These are phyloP conservation scores for Dorcus parallelipipedus DNA, from an alignment of 2,888 invertebrate genomes.

Conservation along the genomic window DNA sequence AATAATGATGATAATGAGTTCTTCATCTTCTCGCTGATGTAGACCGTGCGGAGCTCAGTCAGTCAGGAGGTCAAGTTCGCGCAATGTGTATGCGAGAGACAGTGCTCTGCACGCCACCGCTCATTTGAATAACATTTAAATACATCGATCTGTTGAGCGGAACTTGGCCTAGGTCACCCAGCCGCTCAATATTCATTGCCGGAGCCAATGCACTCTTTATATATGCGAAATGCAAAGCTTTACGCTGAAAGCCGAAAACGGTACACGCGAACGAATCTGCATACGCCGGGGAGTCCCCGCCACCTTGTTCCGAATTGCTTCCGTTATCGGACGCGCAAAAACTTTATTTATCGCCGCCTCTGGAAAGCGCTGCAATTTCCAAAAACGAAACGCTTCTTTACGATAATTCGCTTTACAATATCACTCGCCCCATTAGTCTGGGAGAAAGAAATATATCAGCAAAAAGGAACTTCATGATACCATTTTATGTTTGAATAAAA, in stretches of 20 bases:
- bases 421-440: no score
- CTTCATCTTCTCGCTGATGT: conserved; percentile 1
- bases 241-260: conserved; percentile 2
- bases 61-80: conserved; percentile 34
- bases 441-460: no score
- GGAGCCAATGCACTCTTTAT: conserved; percentile 28
- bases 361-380: no score
- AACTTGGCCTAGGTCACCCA: conserved; percentile 36
- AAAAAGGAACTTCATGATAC: no score
- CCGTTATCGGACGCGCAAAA: no score
- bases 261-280: background rate
- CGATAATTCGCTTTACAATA: no score
- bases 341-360: no score
- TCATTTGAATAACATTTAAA: conserved; percentile 39
- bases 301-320: background rate
- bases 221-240: conserved; percentile 16
- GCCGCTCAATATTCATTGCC: conserved; percentile 28
- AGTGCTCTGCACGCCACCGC: conserved; percentile 30
- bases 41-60: conserved; percentile 20
- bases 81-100: conserved; percentile 26
- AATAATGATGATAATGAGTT: background rate
- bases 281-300: background rate
- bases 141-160: conserved; percentile 33
- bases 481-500: no score
- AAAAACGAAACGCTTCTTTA: no score